These are phyloP conservation scores for Furcifer pardalis DNA, from an alignment of 2,797 vertebrate species.

Conservation along the genomic window DNA sequence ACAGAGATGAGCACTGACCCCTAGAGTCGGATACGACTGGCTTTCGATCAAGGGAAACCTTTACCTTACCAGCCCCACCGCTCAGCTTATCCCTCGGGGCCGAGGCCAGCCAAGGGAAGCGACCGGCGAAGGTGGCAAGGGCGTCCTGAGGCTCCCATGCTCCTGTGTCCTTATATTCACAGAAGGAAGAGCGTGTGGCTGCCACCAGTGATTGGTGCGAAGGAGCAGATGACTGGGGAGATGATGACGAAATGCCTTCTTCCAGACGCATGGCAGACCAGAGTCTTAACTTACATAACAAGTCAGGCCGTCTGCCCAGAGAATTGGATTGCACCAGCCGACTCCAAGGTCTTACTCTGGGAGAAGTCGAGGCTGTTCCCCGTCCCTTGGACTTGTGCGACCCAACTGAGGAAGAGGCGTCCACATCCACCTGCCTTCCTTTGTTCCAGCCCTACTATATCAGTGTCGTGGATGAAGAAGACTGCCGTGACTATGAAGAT, in stretches of 20 bases:
- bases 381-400: not conserved
- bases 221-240: conserved; percentile 90
- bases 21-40: too few species aligned
- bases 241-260: conserved; percentile 56
- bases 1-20: too few species aligned
- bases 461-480: conserved; percentile 85
- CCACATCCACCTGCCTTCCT: not conserved
- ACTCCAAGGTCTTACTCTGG: conserved; percentile 79
- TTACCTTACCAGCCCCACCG: too few species aligned
- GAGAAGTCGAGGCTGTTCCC: not conserved
- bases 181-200: conserved; percentile 53
- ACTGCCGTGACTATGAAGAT: conserved; percentile 70
- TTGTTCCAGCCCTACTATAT: conserved; percentile 85
- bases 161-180: not conserved
- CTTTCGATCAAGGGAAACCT: too few species aligned
- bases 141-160: not conserved
- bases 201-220: conserved; percentile 85
- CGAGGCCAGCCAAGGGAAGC: too few species aligned
- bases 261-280: not conserved
- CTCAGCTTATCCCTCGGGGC: too few species aligned
- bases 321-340: conserved; percentile 69
- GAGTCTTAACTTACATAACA: conserved; percentile 11
- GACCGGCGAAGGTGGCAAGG: too few species aligned
- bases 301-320: not conserved
- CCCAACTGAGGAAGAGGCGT: not conserved